Base-by-base conservation (phyloP, 2,797 vertebrate species). In the Chiroxiphia lanceolata region DNA sequence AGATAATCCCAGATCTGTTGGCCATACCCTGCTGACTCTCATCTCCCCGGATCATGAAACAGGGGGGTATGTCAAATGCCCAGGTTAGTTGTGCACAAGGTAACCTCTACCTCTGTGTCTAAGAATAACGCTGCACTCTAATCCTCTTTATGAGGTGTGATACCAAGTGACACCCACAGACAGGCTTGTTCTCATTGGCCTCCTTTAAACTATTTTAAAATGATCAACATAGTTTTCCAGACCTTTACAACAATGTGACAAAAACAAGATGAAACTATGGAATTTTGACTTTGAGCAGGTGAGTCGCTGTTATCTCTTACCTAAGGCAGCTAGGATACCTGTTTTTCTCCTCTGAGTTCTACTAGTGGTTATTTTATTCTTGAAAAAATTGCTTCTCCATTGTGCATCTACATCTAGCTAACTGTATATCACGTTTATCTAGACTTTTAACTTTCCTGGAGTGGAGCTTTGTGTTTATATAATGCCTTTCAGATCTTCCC, bases 71-170 rank as follows among this genome's bases (percentile, higher is more conserved):
- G 14, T 8, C 1, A 3, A 16, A 47, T 33, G 11, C 29, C 27
- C 5, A 2, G 2, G 0, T 31, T 26, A 69, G 38, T 0, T 51
- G 22, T 13, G 9, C 22, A 44, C 1, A 3, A 50, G 8, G 44
- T 31, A 69, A 40, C 2, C 17, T 9, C 23, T 47, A 13, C 6
- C 17, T 36, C 5, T 26, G 25, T 68, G 42, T 7, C 60, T 33
- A 67, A 12, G 44, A 83, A n/a, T 26, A 69, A 47, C 3, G 15
- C 26, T 70, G n/a, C 12, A 5, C 9, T 56, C 54, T 54, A 14
- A 16, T 11, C 1, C 13, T 38, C 23, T 21, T 48, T 57, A 14
- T 29, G 14, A 60, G 15, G 5, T 51, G 22, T 70, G 64, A 79
- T 31, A 79, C 8, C 40, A 78, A 56, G 23, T 18, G 25, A 31